Conservation (phyloP, 2,113 vertebrate genomes). For the Aspidoscelis tigris region DNA sequence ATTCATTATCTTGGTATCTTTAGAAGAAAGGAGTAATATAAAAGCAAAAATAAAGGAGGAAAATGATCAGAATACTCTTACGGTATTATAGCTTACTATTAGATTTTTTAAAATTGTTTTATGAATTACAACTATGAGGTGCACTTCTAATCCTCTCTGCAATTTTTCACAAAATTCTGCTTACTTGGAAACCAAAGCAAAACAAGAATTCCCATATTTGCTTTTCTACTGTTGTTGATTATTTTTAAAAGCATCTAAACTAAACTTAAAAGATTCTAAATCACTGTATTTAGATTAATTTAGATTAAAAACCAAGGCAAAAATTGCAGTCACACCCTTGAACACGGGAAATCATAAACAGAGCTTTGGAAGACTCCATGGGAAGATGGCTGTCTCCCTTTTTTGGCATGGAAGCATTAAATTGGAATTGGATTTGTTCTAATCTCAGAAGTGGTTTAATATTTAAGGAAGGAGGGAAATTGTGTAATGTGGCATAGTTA, state of each 20-base stretch:
- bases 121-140: no score
- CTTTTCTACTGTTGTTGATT: conserved; percentile 13
- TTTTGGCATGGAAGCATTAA: background rate
- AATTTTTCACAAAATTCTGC: background rate
- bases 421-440: background rate
- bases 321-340: conserved; percentile 17
- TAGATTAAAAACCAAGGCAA: background rate
- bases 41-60: no score
- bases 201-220: conserved; percentile 3
- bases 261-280: conserved; percentile 46
- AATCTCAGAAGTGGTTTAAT: conserved; percentile 20
- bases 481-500: background rate
- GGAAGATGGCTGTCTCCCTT: background rate
- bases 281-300: background rate
- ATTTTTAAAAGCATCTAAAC: conserved; percentile 11
- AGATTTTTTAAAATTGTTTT: no score
- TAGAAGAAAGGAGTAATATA: no score
- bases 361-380: background rate
- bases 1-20: no score
- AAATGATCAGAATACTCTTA: no score
- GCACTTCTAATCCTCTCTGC: background rate
- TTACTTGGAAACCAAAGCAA: background rate
- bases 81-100: no score
- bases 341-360: conserved; percentile 21
- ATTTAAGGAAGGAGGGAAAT: background rate